Evolutionary conservation across 23 tunicate genomes (phyloP).

Genomic region (Oikopleura albicans): DNA sequence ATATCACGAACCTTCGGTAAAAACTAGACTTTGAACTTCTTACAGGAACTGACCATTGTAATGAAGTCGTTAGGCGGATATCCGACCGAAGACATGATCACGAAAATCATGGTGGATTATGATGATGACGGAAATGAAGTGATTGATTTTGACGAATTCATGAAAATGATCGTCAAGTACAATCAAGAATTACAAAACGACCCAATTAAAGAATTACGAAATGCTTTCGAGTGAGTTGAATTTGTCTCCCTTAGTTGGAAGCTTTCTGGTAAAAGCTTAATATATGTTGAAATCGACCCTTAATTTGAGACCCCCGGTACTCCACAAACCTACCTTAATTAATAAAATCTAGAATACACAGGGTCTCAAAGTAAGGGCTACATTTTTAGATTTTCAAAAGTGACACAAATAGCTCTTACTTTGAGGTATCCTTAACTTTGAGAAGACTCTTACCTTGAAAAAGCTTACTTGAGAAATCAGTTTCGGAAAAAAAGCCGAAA

Average conservation of each 20-base stretch:
- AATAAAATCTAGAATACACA: too few relatives aligned
- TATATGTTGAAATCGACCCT: too few relatives aligned
- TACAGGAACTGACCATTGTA: neutral
- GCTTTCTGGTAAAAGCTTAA: neutral
- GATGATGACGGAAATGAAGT: constrained; percentile 11
- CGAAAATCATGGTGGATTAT: neutral
- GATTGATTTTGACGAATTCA: constrained; percentile 2
- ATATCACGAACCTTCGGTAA: neutral
- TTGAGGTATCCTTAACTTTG: too few relatives aligned
- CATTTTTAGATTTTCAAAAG: too few relatives aligned
- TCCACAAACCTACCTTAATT: too few relatives aligned
- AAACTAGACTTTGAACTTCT: neutral
- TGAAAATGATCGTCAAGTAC: neutral
- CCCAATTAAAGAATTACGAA: neutral
- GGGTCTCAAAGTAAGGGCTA: too few relatives aligned
- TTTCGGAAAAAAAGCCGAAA: too few relatives aligned
- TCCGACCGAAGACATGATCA: constrained; percentile 2
- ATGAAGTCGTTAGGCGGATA: neutral
- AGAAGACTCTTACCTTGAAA: too few relatives aligned
- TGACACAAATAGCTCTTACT: too few relatives aligned
- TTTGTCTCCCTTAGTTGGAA: neutral
- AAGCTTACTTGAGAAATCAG: too few relatives aligned
- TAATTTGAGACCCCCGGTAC: too few relatives aligned
- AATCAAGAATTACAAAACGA: neutral
- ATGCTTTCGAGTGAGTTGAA: neutral